Conservation (phyloP, 2,888 invertebrate species). For the Toxonevra muliebris region DNA sequence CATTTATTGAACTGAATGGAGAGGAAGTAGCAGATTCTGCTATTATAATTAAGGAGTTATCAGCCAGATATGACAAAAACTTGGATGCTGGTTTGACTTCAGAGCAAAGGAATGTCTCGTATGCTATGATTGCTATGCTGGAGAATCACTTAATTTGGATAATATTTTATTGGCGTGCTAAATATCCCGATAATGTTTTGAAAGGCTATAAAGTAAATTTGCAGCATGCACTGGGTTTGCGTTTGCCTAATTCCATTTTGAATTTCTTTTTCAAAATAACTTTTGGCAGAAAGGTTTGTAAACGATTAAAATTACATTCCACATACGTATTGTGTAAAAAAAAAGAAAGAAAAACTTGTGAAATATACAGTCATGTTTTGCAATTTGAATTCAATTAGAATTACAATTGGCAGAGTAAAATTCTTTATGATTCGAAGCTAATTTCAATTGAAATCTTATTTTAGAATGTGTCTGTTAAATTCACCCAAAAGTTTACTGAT, state of each 20-base stretch:
- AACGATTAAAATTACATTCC: background rate
- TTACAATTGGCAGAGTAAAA: no score
- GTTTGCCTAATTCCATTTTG: constrained; percentile 86
- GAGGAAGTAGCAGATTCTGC: constrained; percentile 93
- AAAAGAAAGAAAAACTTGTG: no score
- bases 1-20: constrained; percentile 94
- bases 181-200: constrained; percentile 87
- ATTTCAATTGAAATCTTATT: no score
- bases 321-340: no score
- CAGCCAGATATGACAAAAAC: constrained; percentile 83
- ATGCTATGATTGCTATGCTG: constrained; percentile 94
- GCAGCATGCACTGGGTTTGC: constrained; percentile 86
- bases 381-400: no score
- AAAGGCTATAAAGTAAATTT: constrained; percentile 92
- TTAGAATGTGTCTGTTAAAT: no score
- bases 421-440: no score
- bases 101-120: constrained; percentile 87
- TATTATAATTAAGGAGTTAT: constrained; percentile 87
- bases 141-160: constrained; percentile 95
- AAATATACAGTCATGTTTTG: no score
- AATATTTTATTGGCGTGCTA: constrained; percentile 90
- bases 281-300: constrained; percentile 80
- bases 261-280: constrained; percentile 91
- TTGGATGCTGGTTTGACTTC: constrained; percentile 82
- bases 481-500: no score